Percentiles rank a stretch among this genome's conserved stretches.
phyloP scores from a whole-genome alignment of 2,888 invertebrate species.

The Cephus runcator region DNA sequence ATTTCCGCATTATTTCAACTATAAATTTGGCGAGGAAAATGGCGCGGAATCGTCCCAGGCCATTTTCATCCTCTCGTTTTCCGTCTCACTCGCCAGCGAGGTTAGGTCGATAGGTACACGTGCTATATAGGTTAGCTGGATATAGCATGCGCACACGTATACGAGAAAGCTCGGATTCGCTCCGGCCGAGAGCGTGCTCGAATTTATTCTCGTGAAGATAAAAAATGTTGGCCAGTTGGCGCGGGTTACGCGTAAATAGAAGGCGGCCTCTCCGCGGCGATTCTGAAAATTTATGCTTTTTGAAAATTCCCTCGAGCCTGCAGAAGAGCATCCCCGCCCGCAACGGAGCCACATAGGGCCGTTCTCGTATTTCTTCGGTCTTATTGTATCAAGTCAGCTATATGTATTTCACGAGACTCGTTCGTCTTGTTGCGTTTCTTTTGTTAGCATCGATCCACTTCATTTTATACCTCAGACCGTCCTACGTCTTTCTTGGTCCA shows the following conservation, averaged over 20 bases:
- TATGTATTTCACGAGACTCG: background rate
- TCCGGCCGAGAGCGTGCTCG: background rate
- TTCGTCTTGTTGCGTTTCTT: background rate
- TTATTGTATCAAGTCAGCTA: background rate
- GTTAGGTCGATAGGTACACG: background rate
- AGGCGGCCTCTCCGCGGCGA: background rate
- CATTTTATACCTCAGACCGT: background rate
- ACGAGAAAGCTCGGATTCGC: background rate
- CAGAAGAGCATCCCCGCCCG: background rate
- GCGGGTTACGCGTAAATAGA: constrained; percentile 1
- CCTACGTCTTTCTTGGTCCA: background rate
- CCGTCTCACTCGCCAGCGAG: background rate
- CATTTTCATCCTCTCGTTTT: constrained; percentile 9
- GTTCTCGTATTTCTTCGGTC: background rate
- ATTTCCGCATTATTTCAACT: constrained; percentile 50
- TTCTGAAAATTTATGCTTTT: background rate
- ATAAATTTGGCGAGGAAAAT: constrained; percentile 49
- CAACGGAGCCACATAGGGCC: background rate
- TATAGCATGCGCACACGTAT: background rate
- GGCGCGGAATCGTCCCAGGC: constrained; percentile 37
- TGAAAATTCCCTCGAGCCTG: background rate
- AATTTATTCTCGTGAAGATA: constrained; percentile 1
- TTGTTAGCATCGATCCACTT: background rate
- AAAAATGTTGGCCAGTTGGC: constrained; percentile 2
- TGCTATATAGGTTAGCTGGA: background rate